A percentile compares a stretch with the other conserved stretches of the same genome.
These are phyloP conservation scores for Sarotherodon lohbergeri DNA, from an alignment of 2,113 vertebrate genomes.

Conservation along the genomic window DNA sequence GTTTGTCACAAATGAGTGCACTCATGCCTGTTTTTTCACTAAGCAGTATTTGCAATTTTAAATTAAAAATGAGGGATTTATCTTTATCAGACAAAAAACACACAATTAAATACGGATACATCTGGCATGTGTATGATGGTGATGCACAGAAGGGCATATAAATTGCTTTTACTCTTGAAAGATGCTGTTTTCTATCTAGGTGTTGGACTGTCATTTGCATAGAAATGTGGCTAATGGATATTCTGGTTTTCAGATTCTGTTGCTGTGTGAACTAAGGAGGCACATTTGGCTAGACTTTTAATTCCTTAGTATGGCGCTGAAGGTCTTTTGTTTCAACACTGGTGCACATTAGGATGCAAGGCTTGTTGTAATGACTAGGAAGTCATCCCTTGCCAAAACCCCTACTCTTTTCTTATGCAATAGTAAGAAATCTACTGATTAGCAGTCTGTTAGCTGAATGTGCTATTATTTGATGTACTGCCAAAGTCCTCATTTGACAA, in stretches of 20 bases:
- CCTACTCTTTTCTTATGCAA: slow-evolving; percentile 35
- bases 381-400: not conserved
- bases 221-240: not conserved
- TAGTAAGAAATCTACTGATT: slow-evolving; percentile 29
- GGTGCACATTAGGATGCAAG: slow-evolving; percentile 1
- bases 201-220: not conserved
- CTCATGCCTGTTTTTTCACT: not conserved
- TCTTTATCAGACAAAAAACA: not conserved
- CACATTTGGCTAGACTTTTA: not conserved
- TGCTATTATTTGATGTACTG: not conserved
- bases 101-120: not conserved
- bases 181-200: not conserved
- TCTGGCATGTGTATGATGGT: not conserved
- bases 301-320: not conserved
- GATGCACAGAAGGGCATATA: not conserved
- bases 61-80: not conserved
- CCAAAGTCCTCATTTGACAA: not conserved
- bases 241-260: not conserved
- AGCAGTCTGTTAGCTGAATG: not conserved
- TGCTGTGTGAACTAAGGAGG: not conserved
- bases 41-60: not conserved
- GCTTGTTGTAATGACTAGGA: slow-evolving; percentile 1
- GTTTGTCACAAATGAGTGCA: not conserved
- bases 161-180: not conserved
- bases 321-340: not conserved